A percentile compares a stretch with the other conserved stretches of the same genome.
Evolutionary conservation across 2,113 vertebrate genomes (phyloP).

Genomic region (Oncorhynchus masou): DNA sequence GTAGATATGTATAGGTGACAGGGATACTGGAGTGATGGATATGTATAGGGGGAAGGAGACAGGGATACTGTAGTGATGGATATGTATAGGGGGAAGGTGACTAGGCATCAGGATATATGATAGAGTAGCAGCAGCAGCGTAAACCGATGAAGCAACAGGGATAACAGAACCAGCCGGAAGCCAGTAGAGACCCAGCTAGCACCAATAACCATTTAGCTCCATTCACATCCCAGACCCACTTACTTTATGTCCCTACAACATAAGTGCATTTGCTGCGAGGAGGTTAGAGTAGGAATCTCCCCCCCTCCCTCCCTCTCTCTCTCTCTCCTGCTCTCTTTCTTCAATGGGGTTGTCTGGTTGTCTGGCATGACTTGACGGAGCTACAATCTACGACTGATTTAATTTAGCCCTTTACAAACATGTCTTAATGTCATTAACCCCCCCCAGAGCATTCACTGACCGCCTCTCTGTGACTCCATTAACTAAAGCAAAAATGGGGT

Average conservation of each 20-base stretch:
- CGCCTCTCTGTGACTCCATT: constrained; percentile 96
- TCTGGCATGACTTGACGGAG: constrained; percentile 92
- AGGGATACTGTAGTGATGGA: too few relatives aligned
- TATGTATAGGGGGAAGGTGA: too few relatives aligned
- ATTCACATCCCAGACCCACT: constrained; percentile 54
- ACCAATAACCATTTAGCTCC: constrained; percentile 89
- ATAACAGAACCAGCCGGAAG: constrained; percentile 75
- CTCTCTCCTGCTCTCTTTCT: constrained; percentile 59
- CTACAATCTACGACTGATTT: constrained; percentile 98
- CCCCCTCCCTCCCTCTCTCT: constrained; percentile 37
- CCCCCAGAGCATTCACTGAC: constrained; percentile 92
- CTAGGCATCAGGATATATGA: too few relatives aligned
- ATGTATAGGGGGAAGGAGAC: too few relatives aligned
- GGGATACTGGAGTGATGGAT: too few relatives aligned
- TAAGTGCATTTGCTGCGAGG: constrained; percentile 93
- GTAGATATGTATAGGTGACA: too few relatives aligned
- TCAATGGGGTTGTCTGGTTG: constrained; percentile 89
- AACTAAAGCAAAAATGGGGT: constrained; percentile 96
- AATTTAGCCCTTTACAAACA: constrained; percentile 98
- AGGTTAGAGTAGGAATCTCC: constrained; percentile 95
- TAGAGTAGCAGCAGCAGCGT: too few relatives aligned
- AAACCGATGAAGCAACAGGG: constrained; percentile 15
- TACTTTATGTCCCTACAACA: constrained; percentile 24
- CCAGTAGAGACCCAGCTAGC: constrained; percentile 80
- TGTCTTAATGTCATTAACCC: constrained; percentile 98